phyloP scores from a whole-genome alignment of 2,113 vertebrate species.

The Capreolus pygargus region DNA sequence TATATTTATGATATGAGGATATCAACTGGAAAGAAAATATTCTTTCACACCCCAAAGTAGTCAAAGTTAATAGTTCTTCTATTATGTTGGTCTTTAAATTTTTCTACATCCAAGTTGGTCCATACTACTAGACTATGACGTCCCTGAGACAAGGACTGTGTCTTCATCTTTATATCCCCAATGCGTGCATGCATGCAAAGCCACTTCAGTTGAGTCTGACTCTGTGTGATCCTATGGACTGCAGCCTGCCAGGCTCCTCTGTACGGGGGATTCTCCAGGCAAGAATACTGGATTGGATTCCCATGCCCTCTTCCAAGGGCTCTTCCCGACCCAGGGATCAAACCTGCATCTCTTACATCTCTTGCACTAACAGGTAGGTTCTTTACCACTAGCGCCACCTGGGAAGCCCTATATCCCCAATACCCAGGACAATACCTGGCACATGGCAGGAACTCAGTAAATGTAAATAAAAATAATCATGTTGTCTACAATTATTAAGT shows the following conservation, averaged over 20 bases:
- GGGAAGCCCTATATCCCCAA: neutral
- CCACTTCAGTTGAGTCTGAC: neutral
- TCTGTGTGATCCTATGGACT: neutral
- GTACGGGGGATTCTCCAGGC: neutral
- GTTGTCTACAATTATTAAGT: neutral
- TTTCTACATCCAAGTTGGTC: neutral
- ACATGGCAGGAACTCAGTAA: neutral
- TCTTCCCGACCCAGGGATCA: neutral
- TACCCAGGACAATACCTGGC: neutral
- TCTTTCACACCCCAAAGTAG: neutral
- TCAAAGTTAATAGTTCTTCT: neutral
- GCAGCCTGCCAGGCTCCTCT: neutral
- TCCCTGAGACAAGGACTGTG: neutral
- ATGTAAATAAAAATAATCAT: neutral
- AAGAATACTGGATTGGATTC: neutral
- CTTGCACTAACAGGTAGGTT: neutral
- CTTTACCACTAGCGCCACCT: neutral
- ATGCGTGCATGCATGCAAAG: rapidly evolving
- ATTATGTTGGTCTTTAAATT: neutral
- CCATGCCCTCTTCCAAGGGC: neutral
- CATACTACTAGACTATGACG: neutral
- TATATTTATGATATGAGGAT: neutral
- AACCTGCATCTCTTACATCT: neutral
- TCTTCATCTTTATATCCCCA: neutral
- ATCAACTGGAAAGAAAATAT: neutral